These are phyloP conservation scores for Cataglyphis hispanica DNA, from an alignment of 1,140 invertebrate genomes.

Conservation along the genomic window DNA sequence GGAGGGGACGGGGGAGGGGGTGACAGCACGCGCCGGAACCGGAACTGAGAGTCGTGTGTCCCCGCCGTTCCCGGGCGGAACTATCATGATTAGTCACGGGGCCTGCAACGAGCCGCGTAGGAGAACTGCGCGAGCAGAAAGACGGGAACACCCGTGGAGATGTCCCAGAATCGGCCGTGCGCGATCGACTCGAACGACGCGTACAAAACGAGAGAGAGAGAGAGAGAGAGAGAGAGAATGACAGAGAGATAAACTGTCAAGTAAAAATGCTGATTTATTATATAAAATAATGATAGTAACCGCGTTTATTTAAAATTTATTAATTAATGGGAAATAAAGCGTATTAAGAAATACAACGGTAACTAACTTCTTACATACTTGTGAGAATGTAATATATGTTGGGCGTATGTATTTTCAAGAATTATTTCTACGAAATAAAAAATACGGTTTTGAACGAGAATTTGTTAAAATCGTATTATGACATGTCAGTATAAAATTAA, in stretches of 20 bases:
- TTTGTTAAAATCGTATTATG: background rate
- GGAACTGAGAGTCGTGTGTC: slow-evolving; percentile 86
- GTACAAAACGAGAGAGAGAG: slow-evolving; percentile 22
- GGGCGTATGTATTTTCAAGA: background rate
- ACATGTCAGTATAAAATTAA: background rate
- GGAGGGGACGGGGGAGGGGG: slow-evolving; percentile 61
- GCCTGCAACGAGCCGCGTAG: slow-evolving; percentile 78
- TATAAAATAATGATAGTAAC: background rate
- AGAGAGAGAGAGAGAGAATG: slow-evolving; percentile 25
- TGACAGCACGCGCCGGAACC: slow-evolving; percentile 86
- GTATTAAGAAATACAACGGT: background rate
- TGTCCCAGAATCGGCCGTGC: slow-evolving; percentile 60
- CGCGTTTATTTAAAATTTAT: background rate
- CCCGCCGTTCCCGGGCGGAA: slow-evolving; percentile 85
- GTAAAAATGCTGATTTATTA: slow-evolving; percentile 18
- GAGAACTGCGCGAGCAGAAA: slow-evolving; percentile 67
- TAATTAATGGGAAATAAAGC: background rate
- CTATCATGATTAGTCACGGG: slow-evolving; percentile 87
- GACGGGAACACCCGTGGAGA: slow-evolving; percentile 59
- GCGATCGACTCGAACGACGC: slow-evolving; percentile 72
- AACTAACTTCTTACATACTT: background rate
- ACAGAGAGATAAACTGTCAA: slow-evolving; percentile 25
- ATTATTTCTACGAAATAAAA: background rate
- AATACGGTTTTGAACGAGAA: background rate
- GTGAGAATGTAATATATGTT: background rate